Base-by-base conservation (phyloP, 35 echinoderm and acorn worm genomes). In the Ptychodera flava region DNA sequence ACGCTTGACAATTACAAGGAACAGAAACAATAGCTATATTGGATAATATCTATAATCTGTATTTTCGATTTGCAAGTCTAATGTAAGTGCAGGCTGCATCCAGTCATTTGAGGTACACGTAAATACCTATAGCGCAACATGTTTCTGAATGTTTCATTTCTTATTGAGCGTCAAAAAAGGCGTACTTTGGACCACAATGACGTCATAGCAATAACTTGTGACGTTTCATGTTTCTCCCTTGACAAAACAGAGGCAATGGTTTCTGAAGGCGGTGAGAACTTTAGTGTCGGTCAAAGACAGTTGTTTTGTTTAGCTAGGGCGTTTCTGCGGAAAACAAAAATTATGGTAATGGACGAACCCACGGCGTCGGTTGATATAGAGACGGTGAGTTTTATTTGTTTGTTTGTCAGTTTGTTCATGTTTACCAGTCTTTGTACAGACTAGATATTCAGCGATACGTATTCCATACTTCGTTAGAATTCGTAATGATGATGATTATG, bases 331-430 rank as follows among this genome's bases (percentile, higher is more conserved):
- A 81, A 81, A 34, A 10, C 80, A 0, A 1, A 81, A 34, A 81
- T 81, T 81, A 31, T 81, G 1, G 28, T 81, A 12, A 81, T 81
- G 80, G 80, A 81, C 28, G 80, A 81, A 32, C 31, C 80, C 33
- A 81, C 80, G 30, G 80, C 80, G 33, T 81, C 80, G 2, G 35
- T 81, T 81, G 80, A 81, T 33, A 81, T 81, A 34, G 31, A 81
- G 35, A 81, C 80, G 1, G 80, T 81, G 28, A 81, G 80, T 0
- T 1, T 81, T 31, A 1, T 15, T 81, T 34, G 33, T 31, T 0
- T 28, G 1, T 2, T 81, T 81, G 1, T 12, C 1, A 15, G n/a
- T 77, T 15, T 77, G n/a, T 77, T 15, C n/a, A 77, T 77, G n/a
- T 77, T 15, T 77, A 77, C n/a, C 15, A 15, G n/a, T 77, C 15